Conservation (phyloP, 2,113 vertebrate species). For the Strigops habroptila region DNA sequence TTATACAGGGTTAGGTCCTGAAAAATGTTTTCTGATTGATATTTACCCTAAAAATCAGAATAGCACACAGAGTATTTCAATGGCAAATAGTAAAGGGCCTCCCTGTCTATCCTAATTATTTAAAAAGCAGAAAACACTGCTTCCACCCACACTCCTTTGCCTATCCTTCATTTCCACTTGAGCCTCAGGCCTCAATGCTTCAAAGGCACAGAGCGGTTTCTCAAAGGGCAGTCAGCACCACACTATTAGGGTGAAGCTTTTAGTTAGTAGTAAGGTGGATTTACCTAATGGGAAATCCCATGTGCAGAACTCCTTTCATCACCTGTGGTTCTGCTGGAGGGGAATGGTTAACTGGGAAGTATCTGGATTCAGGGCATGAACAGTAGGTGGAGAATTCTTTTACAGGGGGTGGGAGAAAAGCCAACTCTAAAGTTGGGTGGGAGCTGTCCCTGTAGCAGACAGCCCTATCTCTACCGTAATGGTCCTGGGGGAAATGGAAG, state of each 20-base stretch:
- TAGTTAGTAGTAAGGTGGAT: neutral
- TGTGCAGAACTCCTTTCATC: neutral
- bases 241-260: neutral
- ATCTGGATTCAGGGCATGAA: neutral
- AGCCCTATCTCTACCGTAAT: neutral
- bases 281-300: neutral
- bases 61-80: neutral
- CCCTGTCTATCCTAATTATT: neutral
- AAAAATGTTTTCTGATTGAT: neutral
- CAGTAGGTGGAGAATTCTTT: neutral
- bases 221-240: neutral
- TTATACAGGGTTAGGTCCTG: neutral
- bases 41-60: neutral
- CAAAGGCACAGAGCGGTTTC: neutral
- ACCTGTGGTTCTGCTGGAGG: neutral
- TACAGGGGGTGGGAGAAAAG: neutral
- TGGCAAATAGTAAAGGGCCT: neutral
- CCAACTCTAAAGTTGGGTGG: neutral
- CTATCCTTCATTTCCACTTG: neutral
- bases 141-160: neutral
- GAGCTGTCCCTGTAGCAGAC: neutral
- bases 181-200: neutral
- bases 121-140: neutral
- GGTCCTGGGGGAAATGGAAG: neutral
- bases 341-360: neutral